phyloP scores from a whole-genome alignment of 2,888 invertebrate species.

The Matsumyia berberina region DNA sequence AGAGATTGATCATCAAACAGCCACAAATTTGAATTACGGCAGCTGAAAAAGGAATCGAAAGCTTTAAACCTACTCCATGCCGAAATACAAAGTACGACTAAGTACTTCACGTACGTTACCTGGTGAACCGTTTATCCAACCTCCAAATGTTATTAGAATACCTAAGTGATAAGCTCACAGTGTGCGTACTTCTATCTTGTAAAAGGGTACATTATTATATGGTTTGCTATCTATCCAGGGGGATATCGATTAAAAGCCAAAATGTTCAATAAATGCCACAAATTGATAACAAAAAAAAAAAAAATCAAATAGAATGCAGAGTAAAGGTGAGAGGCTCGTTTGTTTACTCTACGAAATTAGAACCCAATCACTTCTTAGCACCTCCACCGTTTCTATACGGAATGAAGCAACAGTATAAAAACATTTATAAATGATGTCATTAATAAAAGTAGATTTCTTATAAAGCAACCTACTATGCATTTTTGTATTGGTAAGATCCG shows the following conservation, averaged over 20 bases:
- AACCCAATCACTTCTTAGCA: conserved; percentile 12
- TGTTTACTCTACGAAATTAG: conserved; percentile 8
- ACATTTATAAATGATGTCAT: conserved; percentile 61
- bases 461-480: conserved; percentile 38
- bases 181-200: neutral
- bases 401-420: conserved; percentile 32
- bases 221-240: conserved; percentile 7
- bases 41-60: conserved; percentile 8
- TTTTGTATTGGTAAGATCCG: conserved; percentile 27
- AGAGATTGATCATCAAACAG: conserved; percentile 55
- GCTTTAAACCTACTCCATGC: conserved; percentile 12
- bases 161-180: conserved; percentile 3
- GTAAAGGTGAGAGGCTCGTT: conserved; percentile 2
- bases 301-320: conserved; percentile 2
- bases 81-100: conserved; percentile 7
- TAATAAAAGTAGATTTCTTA: conserved; percentile 54
- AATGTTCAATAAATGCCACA: conserved; percentile 3
- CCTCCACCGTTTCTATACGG: neutral
- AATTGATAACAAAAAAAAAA: no score
- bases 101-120: conserved; percentile 6
- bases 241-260: conserved; percentile 39
- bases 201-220: neutral
- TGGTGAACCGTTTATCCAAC: conserved; percentile 23
- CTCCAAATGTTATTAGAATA: conserved; percentile 18
- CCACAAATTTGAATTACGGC: neutral